phyloP scores from a whole-genome alignment of 2,113 vertebrate genomes.

The Shinisaurus crocodilurus region DNA sequence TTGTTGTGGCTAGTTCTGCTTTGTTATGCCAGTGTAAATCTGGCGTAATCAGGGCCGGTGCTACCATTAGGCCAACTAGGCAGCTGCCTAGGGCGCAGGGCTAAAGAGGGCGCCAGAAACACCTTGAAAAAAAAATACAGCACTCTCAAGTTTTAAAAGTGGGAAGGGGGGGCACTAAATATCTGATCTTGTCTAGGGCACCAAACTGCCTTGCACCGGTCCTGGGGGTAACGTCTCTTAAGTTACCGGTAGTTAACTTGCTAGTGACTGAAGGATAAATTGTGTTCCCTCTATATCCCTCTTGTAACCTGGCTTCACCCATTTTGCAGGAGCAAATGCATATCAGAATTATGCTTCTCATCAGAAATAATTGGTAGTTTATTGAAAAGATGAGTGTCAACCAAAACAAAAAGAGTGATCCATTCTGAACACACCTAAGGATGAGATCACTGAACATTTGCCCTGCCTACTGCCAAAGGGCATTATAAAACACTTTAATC shows the following conservation, averaged over 20 bases:
- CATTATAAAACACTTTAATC: slow-evolving; percentile 44
- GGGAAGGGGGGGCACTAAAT: too few species aligned
- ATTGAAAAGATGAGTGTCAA: slow-evolving; percentile 18
- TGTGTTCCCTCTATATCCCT: too few species aligned
- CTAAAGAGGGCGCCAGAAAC: too few species aligned
- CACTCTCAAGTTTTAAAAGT: too few species aligned
- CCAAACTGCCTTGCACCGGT: too few species aligned
- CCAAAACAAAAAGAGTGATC: slow-evolving; percentile 10
- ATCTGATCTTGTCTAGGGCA: too few species aligned
- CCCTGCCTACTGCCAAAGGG: slow-evolving; percentile 1
- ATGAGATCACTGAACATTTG: background rate
- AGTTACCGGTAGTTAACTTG: too few species aligned
- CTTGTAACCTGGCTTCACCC: background rate
- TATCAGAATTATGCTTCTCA: background rate
- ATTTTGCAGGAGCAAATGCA: background rate
- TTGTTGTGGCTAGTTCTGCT: background rate
- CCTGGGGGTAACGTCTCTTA: background rate
- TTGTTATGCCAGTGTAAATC: background rate
- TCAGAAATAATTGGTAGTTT: background rate
- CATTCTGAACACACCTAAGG: background rate
- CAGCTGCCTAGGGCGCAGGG: too few species aligned
- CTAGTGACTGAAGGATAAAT: too few species aligned
- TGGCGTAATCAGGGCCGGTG: too few species aligned
- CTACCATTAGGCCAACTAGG: too few species aligned
- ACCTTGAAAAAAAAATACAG: too few species aligned